phyloP scores from a whole-genome alignment of 2,888 invertebrate genomes.

The Bellardia bayeri region DNA sequence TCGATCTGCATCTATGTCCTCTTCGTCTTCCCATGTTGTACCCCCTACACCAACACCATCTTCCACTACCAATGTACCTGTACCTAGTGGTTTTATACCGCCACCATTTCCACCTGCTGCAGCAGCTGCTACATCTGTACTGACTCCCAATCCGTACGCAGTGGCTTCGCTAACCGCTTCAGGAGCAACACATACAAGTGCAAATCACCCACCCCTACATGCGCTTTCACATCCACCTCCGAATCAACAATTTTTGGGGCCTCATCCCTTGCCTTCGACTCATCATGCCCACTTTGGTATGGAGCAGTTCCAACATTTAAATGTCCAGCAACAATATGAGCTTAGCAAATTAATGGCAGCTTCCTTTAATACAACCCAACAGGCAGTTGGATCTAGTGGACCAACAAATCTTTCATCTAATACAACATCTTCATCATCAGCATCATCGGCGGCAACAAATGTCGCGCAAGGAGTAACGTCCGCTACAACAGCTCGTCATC shows the following conservation, averaged over 20 bases:
- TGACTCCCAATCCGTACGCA: constrained; percentile 80
- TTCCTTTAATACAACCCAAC: constrained; percentile 58
- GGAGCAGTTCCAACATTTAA: constrained; percentile 76
- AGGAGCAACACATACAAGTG: constrained; percentile 31
- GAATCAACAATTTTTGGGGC: constrained; percentile 66
- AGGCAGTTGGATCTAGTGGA: constrained; percentile 47
- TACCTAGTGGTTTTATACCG: constrained; percentile 80
- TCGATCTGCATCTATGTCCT: constrained; percentile 72
- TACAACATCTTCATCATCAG: constrained; percentile 27
- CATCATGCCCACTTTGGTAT: constrained; percentile 75
- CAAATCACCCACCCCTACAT: constrained; percentile 66
- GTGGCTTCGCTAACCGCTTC: constrained; percentile 56
- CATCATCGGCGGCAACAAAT: constrained; percentile 34
- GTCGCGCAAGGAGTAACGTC: not conserved
- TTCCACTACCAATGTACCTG: constrained; percentile 79
- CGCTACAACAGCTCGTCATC: constrained; percentile 41
- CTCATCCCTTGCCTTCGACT: constrained; percentile 59
- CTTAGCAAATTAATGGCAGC: constrained; percentile 79
- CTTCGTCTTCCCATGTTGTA: constrained; percentile 76
- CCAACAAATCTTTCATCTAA: constrained; percentile 68
- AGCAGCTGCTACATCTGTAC: constrained; percentile 77
- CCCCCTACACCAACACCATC: constrained; percentile 66
- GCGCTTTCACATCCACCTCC: constrained; percentile 60
- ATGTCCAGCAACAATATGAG: constrained; percentile 78
- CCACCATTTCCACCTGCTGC: constrained; percentile 78